These are phyloP conservation scores for Anthrax anthrax DNA, from an alignment of 2,888 invertebrate genomes.

Conservation along the genomic window DNA sequence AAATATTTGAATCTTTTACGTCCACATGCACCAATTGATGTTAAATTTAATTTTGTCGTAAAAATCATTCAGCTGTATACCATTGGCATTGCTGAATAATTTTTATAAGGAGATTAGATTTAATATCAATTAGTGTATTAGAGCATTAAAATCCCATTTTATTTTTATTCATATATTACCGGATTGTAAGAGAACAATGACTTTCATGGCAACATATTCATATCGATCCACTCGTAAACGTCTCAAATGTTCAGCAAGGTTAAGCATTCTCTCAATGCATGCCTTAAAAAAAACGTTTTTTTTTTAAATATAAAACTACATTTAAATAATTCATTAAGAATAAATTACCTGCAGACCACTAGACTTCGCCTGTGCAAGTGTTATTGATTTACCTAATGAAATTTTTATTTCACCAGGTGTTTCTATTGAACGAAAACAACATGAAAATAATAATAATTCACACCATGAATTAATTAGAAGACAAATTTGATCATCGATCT, in stretches of 20 bases:
- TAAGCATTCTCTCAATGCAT: constrained; percentile 88
- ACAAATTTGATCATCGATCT: constrained; percentile 97
- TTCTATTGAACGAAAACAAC: constrained; percentile 85
- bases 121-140: too few species aligned
- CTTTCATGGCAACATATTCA: constrained; percentile 94
- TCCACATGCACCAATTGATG: too few species aligned
- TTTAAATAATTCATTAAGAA: neutral
- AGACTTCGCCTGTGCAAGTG: constrained; percentile 30
- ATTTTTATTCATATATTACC: too few species aligned
- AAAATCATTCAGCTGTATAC: too few species aligned
- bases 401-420: constrained; percentile 81
- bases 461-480: constrained; percentile 96
- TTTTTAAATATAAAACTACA: neutral
- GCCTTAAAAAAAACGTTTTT: constrained; percentile 32
- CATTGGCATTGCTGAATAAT: too few species aligned
- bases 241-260: constrained; percentile 83
- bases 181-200: constrained; percentile 79
- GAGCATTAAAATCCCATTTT: too few species aligned
- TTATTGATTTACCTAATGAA: constrained; percentile 33
- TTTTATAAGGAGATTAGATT: too few species aligned
- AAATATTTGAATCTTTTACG: too few species aligned
- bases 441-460: constrained; percentile 78
- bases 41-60: too few species aligned
- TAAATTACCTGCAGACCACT: constrained; percentile 40
- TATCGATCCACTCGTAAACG: constrained; percentile 83